These are phyloP conservation scores for Capreolus pygargus DNA, from an alignment of 2,113 vertebrate species.

Conservation along the genomic window DNA sequence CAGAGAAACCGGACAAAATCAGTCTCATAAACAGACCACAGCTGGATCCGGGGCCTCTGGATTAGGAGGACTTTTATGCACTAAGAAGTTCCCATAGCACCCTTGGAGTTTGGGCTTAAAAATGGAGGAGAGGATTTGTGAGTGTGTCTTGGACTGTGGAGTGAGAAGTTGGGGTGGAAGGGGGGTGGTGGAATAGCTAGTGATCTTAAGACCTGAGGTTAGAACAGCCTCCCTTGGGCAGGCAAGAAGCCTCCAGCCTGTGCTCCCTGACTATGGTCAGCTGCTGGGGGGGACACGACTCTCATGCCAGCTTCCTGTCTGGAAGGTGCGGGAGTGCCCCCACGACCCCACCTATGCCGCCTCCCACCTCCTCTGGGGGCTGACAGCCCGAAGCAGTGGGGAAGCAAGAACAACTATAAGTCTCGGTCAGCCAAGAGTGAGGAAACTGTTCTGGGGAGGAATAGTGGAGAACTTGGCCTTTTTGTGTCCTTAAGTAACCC, in stretches of 20 bases:
- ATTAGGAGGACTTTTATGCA: not conserved
- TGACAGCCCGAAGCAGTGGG: not conserved
- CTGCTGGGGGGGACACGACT: fast-evolving
- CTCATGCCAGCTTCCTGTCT: not conserved
- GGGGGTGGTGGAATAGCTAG: not conserved
- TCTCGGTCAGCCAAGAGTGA: not conserved
- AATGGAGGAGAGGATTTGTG: not conserved
- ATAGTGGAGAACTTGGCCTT: not conserved
- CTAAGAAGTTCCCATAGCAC: not conserved
- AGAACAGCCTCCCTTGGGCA: not conserved
- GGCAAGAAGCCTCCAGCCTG: not conserved
- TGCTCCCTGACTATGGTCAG: fast-evolving
- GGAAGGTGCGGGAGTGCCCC: fast-evolving
- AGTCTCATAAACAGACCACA: not conserved
- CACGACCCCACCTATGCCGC: not conserved
- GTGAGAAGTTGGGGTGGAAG: not conserved
- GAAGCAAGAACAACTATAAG: not conserved
- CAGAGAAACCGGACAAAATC: not conserved
- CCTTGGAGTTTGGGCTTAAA: not conserved
- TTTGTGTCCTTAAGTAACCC: not conserved
- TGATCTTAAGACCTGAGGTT: not conserved
- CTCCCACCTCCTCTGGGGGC: fast-evolving
- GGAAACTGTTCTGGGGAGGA: not conserved
- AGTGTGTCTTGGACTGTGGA: not conserved
- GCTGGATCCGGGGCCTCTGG: fast-evolving